Evolutionary conservation across 2,113 vertebrate species (phyloP).

Genomic region (Carollia perspicillata): DNA sequence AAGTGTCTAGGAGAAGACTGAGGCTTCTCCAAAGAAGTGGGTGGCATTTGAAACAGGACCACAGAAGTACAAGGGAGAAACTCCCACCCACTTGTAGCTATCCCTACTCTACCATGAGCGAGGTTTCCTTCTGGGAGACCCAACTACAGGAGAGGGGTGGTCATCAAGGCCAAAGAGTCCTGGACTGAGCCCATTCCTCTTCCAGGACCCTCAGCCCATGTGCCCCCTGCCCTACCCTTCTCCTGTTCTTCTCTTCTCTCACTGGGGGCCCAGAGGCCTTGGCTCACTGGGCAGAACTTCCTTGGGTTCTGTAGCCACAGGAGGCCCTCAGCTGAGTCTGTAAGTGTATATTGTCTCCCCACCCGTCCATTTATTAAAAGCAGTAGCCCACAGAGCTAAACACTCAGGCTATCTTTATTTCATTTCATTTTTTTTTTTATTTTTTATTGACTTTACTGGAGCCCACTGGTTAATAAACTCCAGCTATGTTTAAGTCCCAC

Average conservation of each 20-base stretch:
- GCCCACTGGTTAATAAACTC: background rate
- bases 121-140: background rate
- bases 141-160: background rate
- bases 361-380: slow-evolving; percentile 34
- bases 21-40: background rate
- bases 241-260: background rate
- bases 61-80: background rate
- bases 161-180: background rate
- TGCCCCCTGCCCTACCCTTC: fast-evolving
- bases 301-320: background rate
- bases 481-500: slow-evolving; percentile 52
- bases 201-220: background rate
- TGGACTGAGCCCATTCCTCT: background rate
- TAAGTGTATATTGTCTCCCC: background rate
- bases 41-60: background rate
- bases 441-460: background rate
- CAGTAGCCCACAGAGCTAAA: slow-evolving; percentile 51
- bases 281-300: background rate
- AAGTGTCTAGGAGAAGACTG: background rate
- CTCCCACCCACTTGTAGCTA: background rate
- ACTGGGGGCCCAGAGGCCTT: background rate
- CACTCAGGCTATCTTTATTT: slow-evolving; percentile 60
- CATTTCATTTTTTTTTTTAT: slow-evolving; percentile 41
- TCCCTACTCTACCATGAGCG: background rate
- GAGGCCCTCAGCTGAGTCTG: background rate